A percentile compares a stretch with the other conserved stretches of the same genome.
Conservation (phyloP, 1,140 invertebrate genomes). For the Eufriesea mexicana region DNA sequence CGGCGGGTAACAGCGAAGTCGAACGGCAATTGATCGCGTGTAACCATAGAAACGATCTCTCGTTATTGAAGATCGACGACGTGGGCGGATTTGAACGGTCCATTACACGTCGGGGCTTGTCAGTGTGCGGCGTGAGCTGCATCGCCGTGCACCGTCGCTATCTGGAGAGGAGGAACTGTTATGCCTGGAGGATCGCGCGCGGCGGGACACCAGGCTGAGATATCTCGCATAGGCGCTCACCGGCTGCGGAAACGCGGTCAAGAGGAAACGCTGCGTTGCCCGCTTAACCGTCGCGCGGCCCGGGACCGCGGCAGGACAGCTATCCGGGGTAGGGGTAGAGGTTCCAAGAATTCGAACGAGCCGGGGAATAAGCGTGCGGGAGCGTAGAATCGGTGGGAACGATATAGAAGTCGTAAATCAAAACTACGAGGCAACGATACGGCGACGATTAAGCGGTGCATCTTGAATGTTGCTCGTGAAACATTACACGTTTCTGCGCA, state of each 20-base stretch:
- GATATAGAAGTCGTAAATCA: no score
- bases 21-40: conserved; percentile 59
- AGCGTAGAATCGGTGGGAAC: no score
- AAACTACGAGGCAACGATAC: no score
- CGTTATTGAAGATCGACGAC: conserved; percentile 64
- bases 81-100: conserved; percentile 61
- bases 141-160: conserved; percentile 51
- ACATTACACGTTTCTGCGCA: no score
- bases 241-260: conserved; percentile 40
- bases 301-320: no score
- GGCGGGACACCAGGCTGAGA: conserved; percentile 42
- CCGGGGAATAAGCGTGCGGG: no score
- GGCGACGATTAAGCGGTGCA: no score
- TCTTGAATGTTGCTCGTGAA: no score
- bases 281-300: no score
- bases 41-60: conserved; percentile 67
- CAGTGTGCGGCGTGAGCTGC: conserved; percentile 42
- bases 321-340: no score
- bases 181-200: conserved; percentile 56
- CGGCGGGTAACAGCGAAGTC: conserved; percentile 49
- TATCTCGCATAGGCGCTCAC: conserved; percentile 45
- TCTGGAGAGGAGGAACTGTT: conserved; percentile 59
- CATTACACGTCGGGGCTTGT: conserved; percentile 60
- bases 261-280: conserved; percentile 7
- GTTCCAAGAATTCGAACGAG: no score